Percentiles rank a stretch among this genome's conserved stretches.
Evolutionary conservation across 2,797 vertebrate species (phyloP).

Genomic region (Spatula versicolor): DNA sequence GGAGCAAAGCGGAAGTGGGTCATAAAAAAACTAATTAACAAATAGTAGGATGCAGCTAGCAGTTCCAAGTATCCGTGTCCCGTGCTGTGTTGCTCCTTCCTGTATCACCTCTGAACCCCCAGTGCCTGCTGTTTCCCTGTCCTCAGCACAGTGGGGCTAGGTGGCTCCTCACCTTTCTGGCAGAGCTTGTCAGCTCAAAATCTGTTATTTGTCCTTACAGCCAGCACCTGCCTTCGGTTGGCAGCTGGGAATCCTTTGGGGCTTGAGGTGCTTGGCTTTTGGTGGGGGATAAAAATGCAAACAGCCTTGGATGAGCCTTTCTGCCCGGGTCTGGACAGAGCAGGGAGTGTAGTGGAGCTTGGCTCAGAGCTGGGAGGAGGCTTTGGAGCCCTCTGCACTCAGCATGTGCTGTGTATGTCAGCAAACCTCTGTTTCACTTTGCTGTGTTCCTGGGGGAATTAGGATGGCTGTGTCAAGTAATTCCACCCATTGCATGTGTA

Average conservation of each 20-base stretch:
- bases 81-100: not conserved
- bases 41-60: not conserved
- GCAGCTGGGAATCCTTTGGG: not conserved
- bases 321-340: not conserved
- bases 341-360: not conserved
- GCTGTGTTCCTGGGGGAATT: not conserved
- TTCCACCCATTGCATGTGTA: not conserved
- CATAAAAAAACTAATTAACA: not conserved
- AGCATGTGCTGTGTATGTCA: not conserved
- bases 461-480: not conserved
- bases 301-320: not conserved
- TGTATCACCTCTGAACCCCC: not conserved
- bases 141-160: not conserved
- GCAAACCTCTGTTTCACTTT: not conserved
- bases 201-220: not conserved
- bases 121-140: not conserved
- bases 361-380: not conserved
- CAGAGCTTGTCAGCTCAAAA: not conserved
- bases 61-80: not conserved
- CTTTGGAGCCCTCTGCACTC: not conserved
- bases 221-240: not conserved
- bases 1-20: not conserved
- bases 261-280: not conserved
- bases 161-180: not conserved
- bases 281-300: not conserved